These are phyloP conservation scores for Zhengitettix transpicula DNA, from an alignment of 2,888 invertebrate genomes.

Conservation along the genomic window DNA sequence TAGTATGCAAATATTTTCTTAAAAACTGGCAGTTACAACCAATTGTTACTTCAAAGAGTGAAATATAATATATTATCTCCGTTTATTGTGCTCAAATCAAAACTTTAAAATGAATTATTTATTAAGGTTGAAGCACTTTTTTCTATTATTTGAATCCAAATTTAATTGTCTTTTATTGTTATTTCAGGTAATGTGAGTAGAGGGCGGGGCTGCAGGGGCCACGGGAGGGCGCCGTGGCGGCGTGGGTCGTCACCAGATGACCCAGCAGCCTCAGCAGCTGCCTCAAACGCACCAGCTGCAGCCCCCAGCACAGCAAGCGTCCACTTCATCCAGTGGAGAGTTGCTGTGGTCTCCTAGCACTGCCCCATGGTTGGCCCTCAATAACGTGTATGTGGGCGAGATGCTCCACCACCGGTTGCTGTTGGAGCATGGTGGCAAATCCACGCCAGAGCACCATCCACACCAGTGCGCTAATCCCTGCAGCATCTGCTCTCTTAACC, in stretches of 20 bases:
- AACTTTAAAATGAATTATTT: too few species aligned
- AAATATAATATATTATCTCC: too few species aligned
- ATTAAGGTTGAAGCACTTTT: too few species aligned
- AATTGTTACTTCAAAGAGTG: too few species aligned
- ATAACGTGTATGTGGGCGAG: slow-evolving; percentile 15
- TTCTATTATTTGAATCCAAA: too few species aligned
- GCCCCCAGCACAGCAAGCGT: slow-evolving; percentile 1
- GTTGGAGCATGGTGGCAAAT: slow-evolving; percentile 10
- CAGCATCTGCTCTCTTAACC: slow-evolving; percentile 19
- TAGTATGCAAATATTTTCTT: too few species aligned
- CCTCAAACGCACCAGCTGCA: background rate
- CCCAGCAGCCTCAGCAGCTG: slow-evolving; percentile 5
- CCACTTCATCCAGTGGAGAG: slow-evolving; percentile 5
- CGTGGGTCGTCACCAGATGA: background rate
- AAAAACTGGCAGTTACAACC: too few species aligned
- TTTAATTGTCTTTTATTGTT: too few species aligned
- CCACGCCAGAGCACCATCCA: slow-evolving; percentile 2
- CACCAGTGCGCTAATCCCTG: slow-evolving; percentile 16
- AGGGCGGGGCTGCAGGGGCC: slow-evolving; percentile 27
- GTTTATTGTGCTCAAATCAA: too few species aligned
- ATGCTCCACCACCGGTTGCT: slow-evolving; percentile 17
- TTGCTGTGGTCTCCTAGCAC: slow-evolving; percentile 11
- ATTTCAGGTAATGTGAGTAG: slow-evolving; percentile 33
- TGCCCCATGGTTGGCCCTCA: slow-evolving; percentile 16
- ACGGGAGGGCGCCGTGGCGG: slow-evolving; percentile 15